These are phyloP conservation scores for Hydropsyche tenuis DNA, from an alignment of 1,140 invertebrate genomes.

Conservation along the genomic window DNA sequence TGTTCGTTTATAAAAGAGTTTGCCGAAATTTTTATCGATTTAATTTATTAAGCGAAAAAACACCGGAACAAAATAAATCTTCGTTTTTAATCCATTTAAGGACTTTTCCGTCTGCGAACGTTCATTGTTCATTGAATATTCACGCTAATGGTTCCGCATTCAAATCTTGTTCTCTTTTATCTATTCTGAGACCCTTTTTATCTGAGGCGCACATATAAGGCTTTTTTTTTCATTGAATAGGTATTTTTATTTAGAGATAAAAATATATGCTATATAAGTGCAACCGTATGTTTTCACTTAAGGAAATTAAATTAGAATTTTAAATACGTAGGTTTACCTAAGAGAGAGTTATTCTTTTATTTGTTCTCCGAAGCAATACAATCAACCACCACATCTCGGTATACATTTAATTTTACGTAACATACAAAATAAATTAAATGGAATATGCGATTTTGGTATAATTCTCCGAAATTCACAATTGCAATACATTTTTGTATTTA, in stretches of 20 bases:
- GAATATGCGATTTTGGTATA: not conserved
- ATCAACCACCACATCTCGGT: slow-evolving; percentile 24
- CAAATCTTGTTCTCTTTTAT: slow-evolving; percentile 14
- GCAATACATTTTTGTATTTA: slow-evolving; percentile 20
- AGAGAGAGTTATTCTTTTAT: slow-evolving; percentile 24
- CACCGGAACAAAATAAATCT: not conserved
- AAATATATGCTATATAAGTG: slow-evolving; percentile 19
- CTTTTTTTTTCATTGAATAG: slow-evolving; percentile 17
- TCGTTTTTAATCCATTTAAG: not conserved
- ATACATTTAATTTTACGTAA: not conserved
- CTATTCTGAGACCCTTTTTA: slow-evolving; percentile 19
- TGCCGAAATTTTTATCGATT: not conserved
- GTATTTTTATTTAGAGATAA: slow-evolving; percentile 3
- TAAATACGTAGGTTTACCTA: slow-evolving; percentile 42
- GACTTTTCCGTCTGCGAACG: not conserved
- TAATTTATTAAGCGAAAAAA: not conserved
- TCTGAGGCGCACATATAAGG: slow-evolving; percentile 17
- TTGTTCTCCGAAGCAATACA: slow-evolving; percentile 23
- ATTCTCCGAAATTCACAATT: not conserved
- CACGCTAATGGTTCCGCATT: slow-evolving; percentile 28
- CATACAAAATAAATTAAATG: not conserved
- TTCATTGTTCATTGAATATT: slow-evolving; percentile 25
- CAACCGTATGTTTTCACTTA: slow-evolving; percentile 40
- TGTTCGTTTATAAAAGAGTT: not conserved
- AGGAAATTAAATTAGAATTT: slow-evolving; percentile 45